A percentile compares a stretch with the other conserved stretches of the same genome.
These are phyloP conservation scores for Ormyrus nitidulus DNA, from an alignment of 2,888 invertebrate species.

Conservation along the genomic window DNA sequence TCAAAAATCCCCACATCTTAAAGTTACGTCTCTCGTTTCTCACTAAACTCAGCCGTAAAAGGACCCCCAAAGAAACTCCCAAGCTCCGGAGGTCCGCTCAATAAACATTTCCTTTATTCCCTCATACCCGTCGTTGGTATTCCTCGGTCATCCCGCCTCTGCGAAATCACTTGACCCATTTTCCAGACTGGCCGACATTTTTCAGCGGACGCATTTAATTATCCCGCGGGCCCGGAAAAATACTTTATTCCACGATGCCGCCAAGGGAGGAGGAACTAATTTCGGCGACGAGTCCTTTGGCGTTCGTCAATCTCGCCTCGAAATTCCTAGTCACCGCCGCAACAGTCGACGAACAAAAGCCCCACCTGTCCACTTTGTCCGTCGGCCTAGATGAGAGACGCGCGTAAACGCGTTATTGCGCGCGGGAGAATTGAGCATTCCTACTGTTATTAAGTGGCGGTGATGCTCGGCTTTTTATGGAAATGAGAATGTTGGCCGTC, in stretches of 20 bases:
- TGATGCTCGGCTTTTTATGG: no score
- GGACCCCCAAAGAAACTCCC: not conserved
- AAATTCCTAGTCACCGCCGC: conserved; percentile 23
- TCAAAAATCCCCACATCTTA: no score
- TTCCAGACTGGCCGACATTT: conserved; percentile 9
- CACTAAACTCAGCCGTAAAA: not conserved
- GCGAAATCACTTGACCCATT: conserved; percentile 41
- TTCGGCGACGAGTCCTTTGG: not conserved
- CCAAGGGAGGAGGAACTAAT: not conserved
- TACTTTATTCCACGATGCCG: conserved; percentile 20
- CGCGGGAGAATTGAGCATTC: no score
- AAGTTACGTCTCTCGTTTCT: not conserved
- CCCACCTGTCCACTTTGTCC: not conserved
- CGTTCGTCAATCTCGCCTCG: conserved; percentile 12
- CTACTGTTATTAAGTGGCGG: no score
- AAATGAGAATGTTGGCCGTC: no score
- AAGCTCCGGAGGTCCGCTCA: no score
- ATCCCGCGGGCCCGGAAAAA: not conserved
- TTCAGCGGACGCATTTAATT: conserved; percentile 37
- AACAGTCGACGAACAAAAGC: not conserved
- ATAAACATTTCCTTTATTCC: not conserved
- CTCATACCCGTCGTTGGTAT: not conserved
- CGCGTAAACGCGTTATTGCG: no score
- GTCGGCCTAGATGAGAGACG: no score
- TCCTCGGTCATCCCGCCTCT: not conserved